Evolutionary conservation across 2,797 vertebrate genomes (phyloP).

Genomic region (Masticophis lateralis): DNA sequence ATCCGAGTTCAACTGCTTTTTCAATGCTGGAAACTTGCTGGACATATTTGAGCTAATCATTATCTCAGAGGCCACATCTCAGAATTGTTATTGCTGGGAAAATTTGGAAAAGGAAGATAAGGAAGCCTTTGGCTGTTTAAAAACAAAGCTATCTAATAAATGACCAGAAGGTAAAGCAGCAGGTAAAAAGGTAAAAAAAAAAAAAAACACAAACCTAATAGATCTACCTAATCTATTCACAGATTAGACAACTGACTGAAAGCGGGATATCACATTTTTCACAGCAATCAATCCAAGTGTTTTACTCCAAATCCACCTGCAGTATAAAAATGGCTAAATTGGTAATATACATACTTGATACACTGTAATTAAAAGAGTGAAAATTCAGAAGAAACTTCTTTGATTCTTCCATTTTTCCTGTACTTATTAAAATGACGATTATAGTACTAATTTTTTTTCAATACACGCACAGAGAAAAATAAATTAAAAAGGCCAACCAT

Average conservation of each 20-base stretch:
- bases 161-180: neutral
- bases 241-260: neutral
- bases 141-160: neutral
- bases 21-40: neutral
- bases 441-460: neutral
- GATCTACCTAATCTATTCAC: neutral
- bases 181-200: neutral
- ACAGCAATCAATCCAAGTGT: neutral
- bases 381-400: neutral
- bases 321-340: neutral
- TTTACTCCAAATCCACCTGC: neutral
- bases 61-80: neutral
- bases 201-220: neutral
- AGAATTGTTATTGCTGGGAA: neutral
- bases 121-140: neutral
- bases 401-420: too few relatives aligned
- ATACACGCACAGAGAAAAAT: neutral
- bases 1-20: neutral
- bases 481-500: neutral
- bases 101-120: neutral
- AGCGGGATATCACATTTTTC: neutral
- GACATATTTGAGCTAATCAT: neutral
- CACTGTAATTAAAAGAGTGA: neutral
- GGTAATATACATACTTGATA: neutral
- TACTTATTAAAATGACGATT: neutral